These are phyloP conservation scores for Gopherus evgoodei DNA, from an alignment of 2,113 vertebrate species.

Conservation along the genomic window DNA sequence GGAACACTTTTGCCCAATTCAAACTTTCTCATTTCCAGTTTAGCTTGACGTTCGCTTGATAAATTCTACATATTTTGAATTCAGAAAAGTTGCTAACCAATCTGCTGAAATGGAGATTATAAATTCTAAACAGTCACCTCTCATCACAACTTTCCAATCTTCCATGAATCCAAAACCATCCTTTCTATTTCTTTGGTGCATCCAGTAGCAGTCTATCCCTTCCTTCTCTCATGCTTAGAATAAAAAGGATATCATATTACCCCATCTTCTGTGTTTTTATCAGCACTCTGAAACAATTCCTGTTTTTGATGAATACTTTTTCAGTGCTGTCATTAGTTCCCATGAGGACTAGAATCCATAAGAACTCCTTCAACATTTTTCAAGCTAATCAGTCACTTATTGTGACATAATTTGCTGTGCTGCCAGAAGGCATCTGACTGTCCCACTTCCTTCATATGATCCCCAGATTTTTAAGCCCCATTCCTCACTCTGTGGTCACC, in stretches of 20 bases:
- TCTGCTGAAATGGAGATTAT: not conserved
- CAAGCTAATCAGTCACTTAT: not conserved
- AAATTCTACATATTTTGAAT: not conserved
- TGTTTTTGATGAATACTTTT: not conserved
- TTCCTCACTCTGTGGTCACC: slow-evolving; percentile 27
- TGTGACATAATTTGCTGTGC: not conserved
- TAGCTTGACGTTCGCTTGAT: not conserved
- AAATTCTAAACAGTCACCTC: not conserved
- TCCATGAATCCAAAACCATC: not conserved
- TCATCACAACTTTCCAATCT: not conserved
- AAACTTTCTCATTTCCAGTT: not conserved
- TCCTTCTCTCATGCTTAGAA: not conserved
- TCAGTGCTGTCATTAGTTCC: slow-evolving; percentile 36
- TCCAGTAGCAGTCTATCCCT: not conserved
- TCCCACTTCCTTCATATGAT: slow-evolving; percentile 1
- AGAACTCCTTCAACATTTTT: slow-evolving; percentile 16
- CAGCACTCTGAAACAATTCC: not conserved
- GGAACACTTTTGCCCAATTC: too few species aligned
- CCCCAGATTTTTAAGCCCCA: slow-evolving; percentile 7
- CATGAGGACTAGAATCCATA: slow-evolving; percentile 21
- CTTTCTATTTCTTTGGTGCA: not conserved
- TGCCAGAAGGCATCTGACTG: slow-evolving; percentile 33
- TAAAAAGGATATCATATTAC: not conserved
- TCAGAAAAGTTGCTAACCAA: not conserved
- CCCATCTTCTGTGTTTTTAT: not conserved